Percentiles rank a stretch among this genome's conserved stretches.
phyloP scores from a whole-genome alignment of 2,113 vertebrate genomes.

The Actinemys pallida region DNA sequence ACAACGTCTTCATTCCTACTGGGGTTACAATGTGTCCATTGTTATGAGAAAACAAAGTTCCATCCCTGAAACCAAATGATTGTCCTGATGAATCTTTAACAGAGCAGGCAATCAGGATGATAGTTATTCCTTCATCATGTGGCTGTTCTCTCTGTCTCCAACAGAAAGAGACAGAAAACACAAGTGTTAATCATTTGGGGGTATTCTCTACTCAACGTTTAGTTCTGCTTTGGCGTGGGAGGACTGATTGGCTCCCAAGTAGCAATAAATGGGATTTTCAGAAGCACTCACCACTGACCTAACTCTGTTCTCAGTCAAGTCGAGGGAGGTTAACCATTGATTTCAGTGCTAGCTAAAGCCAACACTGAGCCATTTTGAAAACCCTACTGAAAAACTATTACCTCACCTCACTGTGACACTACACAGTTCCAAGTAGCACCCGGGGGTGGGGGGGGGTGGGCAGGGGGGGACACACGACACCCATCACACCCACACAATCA shows the following conservation, averaged over 20 bases:
- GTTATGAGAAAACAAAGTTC: not conserved
- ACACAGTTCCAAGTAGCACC: not conserved
- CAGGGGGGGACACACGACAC: too few species aligned
- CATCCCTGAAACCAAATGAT: accelerated
- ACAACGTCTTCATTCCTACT: not conserved
- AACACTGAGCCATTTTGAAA: not conserved
- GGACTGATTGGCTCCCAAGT: not conserved
- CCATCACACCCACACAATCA: not conserved
- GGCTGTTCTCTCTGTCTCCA: not conserved
- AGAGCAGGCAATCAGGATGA: not conserved
- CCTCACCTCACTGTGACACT: not conserved
- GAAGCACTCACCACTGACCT: not conserved
- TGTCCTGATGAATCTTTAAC: not conserved
- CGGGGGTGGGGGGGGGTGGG: not conserved
- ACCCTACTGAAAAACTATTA: not conserved
- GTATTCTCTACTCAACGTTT: not conserved
- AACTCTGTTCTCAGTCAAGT: not conserved
- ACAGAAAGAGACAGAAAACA: not conserved
- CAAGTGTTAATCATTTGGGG: not conserved
- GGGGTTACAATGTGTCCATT: not conserved
- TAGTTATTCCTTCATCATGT: not conserved
- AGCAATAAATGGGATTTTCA: not conserved
- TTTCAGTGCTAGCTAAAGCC: not conserved
- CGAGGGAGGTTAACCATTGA: too few species aligned
- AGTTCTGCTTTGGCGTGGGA: not conserved